Evolutionary conservation across 1,140 invertebrate genomes (phyloP).

Genomic region (Polyergus mexicanus): DNA sequence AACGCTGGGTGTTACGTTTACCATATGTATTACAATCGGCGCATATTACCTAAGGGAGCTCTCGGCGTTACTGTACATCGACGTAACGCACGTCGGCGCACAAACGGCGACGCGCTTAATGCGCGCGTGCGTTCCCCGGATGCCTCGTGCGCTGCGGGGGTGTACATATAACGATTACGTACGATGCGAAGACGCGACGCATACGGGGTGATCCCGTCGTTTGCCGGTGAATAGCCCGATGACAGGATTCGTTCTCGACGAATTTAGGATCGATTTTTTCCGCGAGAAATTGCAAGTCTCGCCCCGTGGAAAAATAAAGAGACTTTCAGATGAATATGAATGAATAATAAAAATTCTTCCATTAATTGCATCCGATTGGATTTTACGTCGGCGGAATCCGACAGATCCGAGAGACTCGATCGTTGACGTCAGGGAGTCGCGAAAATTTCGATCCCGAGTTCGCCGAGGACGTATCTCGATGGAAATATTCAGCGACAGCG

Average conservation of each 20-base stretch:
- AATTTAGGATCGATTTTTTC: background rate
- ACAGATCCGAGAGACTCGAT: background rate
- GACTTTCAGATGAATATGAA: background rate
- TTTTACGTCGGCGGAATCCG: background rate
- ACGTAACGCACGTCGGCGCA: constrained; percentile 41
- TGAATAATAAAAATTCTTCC: background rate
- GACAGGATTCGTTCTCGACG: background rate
- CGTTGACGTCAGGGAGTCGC: background rate
- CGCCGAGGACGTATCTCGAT: background rate
- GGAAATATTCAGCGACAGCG: constrained; percentile 6
- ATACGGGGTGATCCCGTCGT: constrained; percentile 16
- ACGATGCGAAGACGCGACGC: constrained; percentile 6
- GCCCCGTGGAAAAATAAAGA: background rate
- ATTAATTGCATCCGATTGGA: background rate
- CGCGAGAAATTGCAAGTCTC: background rate
- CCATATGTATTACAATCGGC: constrained; percentile 28
- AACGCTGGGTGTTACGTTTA: constrained; percentile 66
- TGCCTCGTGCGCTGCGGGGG: constrained; percentile 44
- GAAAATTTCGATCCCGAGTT: background rate
- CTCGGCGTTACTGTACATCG: constrained; percentile 18
- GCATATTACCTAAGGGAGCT: constrained; percentile 16
- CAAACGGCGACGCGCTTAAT: background rate
- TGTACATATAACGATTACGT: constrained; percentile 44
- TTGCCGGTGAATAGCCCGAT: background rate
- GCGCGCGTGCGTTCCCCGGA: constrained; percentile 11